Conservation (phyloP, 2,113 vertebrate species). For the Bagarius yarrelli region DNA sequence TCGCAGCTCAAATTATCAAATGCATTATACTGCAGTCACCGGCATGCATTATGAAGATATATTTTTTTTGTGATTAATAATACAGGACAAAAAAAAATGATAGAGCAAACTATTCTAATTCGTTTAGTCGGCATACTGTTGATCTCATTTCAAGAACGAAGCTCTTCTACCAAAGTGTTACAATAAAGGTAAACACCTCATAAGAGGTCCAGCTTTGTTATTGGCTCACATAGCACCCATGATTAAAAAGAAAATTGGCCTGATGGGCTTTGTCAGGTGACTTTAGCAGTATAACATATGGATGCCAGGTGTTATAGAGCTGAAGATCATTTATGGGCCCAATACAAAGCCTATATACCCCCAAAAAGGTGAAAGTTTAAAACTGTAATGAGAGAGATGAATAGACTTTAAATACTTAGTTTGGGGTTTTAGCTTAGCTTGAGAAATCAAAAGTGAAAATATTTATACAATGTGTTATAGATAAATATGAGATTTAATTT, state of each 20-base stretch:
- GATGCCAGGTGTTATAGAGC: constrained; percentile 49
- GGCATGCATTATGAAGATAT: constrained; percentile 67
- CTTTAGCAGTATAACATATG: constrained; percentile 52
- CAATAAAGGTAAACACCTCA: neutral
- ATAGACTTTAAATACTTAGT: constrained; percentile 12
- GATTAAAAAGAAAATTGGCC: constrained; percentile 35
- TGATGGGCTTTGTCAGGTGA: constrained; percentile 44
- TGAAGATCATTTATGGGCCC: constrained; percentile 14
- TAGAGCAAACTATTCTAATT: neutral
- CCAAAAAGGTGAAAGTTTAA: constrained; percentile 54
- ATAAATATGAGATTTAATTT: constrained; percentile 35
- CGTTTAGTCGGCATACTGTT: constrained; percentile 29
- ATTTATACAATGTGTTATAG: constrained; percentile 41
- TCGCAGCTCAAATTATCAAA: constrained; percentile 70
- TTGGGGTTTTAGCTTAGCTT: constrained; percentile 26
- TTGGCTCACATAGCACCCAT: neutral
- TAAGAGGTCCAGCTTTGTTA: constrained; percentile 3
- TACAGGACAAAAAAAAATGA: constrained; percentile 21
- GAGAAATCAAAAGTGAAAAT: constrained; percentile 51
- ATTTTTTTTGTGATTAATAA: constrained; percentile 61
- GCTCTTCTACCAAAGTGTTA: neutral
- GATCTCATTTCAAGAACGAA: constrained; percentile 1
- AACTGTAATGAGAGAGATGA: constrained; percentile 2
- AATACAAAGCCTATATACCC: constrained; percentile 37
- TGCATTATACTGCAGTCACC: constrained; percentile 66